Conservation (phyloP, 2,797 vertebrate genomes). For the Tiaroga cobitis region DNA sequence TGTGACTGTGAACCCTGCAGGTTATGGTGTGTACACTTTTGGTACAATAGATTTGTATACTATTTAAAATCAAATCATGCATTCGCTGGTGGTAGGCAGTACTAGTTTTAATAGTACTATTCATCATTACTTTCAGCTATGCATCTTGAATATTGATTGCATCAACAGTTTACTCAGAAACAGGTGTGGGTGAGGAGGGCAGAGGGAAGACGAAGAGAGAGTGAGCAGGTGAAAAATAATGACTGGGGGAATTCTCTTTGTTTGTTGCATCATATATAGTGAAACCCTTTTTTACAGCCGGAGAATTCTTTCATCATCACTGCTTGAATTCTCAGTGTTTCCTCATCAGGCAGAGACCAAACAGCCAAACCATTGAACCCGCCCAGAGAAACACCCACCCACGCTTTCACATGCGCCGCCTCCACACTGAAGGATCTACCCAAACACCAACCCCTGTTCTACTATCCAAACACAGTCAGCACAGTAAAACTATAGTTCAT, state of each 20-base stretch:
- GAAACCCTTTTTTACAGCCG: slow-evolving; percentile 54
- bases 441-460: background rate
- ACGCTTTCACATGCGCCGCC: background rate
- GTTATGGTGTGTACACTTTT: background rate
- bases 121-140: background rate
- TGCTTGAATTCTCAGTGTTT: background rate
- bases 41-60: background rate
- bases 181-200: background rate
- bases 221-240: background rate
- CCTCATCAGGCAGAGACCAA: slow-evolving; percentile 20
- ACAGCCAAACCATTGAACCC: background rate
- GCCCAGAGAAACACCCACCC: slow-evolving; percentile 26
- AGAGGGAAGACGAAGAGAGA: background rate
- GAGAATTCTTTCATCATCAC: slow-evolving; percentile 47
- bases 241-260: slow-evolving; percentile 34
- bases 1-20: background rate
- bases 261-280: slow-evolving; percentile 51
- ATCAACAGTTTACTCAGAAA: background rate
- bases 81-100: no score
- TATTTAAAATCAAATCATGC: no score
- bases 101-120: background rate
- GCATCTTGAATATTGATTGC: background rate
- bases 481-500: no score
- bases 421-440: background rate
- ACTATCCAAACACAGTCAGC: background rate